phyloP scores from a whole-genome alignment of 2,888 invertebrate genomes.

The Cheilosia urbana region DNA sequence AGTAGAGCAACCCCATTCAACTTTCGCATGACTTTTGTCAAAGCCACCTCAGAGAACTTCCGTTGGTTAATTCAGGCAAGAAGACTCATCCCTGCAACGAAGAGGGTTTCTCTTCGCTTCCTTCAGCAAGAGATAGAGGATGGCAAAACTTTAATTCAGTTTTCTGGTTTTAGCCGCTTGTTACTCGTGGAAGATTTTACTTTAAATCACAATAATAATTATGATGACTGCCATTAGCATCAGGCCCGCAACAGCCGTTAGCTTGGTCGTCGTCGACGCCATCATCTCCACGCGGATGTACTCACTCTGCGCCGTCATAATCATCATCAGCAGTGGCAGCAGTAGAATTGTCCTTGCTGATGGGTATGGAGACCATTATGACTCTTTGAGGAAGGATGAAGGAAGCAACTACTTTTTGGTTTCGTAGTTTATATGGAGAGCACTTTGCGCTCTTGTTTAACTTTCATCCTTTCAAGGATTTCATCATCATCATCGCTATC shows the following conservation, averaged over 20 bases:
- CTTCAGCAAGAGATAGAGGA: slow-evolving; percentile 12
- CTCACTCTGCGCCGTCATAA: slow-evolving; percentile 23
- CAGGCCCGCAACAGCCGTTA: slow-evolving; percentile 12
- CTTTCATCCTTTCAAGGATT: slow-evolving; percentile 49
- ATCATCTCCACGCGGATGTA: slow-evolving; percentile 37
- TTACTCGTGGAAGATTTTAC: slow-evolving; percentile 35
- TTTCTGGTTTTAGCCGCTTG: slow-evolving; percentile 41
- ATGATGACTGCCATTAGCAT: slow-evolving; percentile 64
- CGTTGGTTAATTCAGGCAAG: slow-evolving; percentile 20
- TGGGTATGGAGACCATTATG: not conserved
- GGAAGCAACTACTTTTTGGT: slow-evolving; percentile 36
- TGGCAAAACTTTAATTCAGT: slow-evolving; percentile 38
- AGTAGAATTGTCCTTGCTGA: slow-evolving; percentile 22
- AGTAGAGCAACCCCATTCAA: slow-evolving; percentile 29
- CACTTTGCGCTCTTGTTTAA: slow-evolving; percentile 28
- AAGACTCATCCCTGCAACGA: slow-evolving; percentile 12
- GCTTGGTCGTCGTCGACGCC: not conserved
- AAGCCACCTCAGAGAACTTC: slow-evolving; percentile 52
- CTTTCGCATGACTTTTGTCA: slow-evolving; percentile 42
- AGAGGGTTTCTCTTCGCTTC: not conserved
- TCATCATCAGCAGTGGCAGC: slow-evolving; percentile 25
- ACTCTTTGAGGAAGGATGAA: slow-evolving; percentile 31
- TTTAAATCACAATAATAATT: slow-evolving; percentile 66
- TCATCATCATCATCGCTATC: slow-evolving; percentile 15
- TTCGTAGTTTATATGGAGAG: slow-evolving; percentile 4